Conservation (phyloP, 2,113 vertebrate genomes). For the Tragelaphus imberbis region DNA sequence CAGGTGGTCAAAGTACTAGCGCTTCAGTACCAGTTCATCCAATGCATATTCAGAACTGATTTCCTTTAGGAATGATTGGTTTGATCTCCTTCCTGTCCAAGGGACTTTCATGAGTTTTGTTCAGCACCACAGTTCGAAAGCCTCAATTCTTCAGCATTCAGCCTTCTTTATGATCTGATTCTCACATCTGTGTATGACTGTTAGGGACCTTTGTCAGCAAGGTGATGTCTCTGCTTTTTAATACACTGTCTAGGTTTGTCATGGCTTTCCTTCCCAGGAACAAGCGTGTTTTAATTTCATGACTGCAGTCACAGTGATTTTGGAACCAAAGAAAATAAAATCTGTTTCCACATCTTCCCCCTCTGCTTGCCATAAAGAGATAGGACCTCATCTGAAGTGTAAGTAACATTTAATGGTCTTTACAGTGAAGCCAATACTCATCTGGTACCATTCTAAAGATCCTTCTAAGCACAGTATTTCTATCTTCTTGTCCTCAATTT, state of each 20-base stretch:
- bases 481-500: neutral
- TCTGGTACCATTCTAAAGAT: neutral
- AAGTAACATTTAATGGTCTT: neutral
- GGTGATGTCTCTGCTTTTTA: neutral
- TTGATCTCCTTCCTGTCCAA: neutral
- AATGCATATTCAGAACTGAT: neutral
- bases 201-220: neutral
- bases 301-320: neutral
- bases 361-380: neutral
- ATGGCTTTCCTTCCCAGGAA: neutral
- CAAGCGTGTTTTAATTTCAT: neutral
- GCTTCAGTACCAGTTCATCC: neutral
- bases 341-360: neutral
- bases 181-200: neutral
- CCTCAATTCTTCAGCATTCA: neutral
- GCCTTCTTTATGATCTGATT: neutral
- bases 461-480: neutral
- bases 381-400: neutral
- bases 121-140: neutral
- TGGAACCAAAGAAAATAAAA: neutral
- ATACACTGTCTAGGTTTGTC: fast-evolving
- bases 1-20: neutral
- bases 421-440: neutral
- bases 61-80: neutral
- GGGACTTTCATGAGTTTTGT: neutral